Percentiles rank a stretch among this genome's conserved stretches.
These are phyloP conservation scores for Neolamprologus sp. DNA, from an alignment of 2,113 vertebrate species.

Conservation along the genomic window DNA sequence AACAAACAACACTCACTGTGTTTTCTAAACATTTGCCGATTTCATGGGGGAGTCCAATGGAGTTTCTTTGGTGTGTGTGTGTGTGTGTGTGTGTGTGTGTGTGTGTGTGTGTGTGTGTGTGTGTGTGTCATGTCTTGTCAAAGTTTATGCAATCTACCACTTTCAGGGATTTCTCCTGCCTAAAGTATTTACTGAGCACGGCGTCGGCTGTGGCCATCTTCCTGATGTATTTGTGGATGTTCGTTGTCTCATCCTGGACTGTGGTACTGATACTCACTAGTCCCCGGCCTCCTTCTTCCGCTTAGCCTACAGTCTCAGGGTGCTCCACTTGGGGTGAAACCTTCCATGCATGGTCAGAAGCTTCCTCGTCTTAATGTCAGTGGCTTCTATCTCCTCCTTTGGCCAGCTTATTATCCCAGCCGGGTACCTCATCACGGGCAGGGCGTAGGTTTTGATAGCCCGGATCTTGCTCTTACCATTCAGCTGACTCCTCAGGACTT, in stretches of 20 bases:
- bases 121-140: background rate
- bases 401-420: background rate
- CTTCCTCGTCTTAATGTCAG: background rate
- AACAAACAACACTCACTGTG: background rate
- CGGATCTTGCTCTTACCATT: background rate
- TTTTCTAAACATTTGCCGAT: background rate
- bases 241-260: background rate
- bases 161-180: background rate
- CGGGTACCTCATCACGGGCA: fast-evolving
- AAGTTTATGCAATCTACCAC: background rate
- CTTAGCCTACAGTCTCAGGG: background rate
- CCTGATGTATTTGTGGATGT: background rate
- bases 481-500: background rate
- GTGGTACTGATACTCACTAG: background rate
- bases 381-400: background rate
- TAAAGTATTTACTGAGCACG: background rate
- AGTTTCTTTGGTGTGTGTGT: background rate
- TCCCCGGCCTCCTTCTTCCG: fast-evolving
- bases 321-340: background rate
- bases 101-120: background rate
- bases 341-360: background rate
- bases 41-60: background rate
- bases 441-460: background rate
- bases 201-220: background rate
- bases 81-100: too few relatives aligned